Percentiles rank a stretch among this genome's conserved stretches.
phyloP scores from a whole-genome alignment of 2,113 vertebrate species.

The Hippocampus mohnikei region DNA sequence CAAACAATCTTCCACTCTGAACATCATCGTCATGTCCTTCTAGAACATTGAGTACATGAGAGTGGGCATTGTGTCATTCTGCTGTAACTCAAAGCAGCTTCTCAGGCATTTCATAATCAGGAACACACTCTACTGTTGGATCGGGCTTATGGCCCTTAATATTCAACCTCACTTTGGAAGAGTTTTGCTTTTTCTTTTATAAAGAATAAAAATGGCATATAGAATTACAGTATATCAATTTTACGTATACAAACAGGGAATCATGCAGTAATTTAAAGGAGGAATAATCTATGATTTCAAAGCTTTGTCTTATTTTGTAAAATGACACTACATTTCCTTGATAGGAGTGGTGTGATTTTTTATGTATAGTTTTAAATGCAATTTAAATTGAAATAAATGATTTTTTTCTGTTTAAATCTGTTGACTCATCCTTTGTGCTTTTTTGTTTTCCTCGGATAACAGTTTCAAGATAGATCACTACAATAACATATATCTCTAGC shows the following conservation, averaged over 20 bases:
- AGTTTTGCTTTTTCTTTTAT: constrained; percentile 77
- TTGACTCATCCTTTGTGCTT: constrained; percentile 1
- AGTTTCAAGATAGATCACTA: too few species aligned
- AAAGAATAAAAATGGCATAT: constrained; percentile 77
- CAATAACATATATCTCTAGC: too few species aligned
- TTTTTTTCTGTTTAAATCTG: constrained; percentile 63
- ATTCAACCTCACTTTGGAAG: constrained; percentile 52
- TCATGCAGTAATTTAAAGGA: constrained; percentile 76
- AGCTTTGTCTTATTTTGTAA: constrained; percentile 95
- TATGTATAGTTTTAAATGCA: constrained; percentile 80
- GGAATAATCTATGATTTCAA: constrained; percentile 77
- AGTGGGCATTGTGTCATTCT: constrained; percentile 22
- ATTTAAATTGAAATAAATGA: constrained; percentile 79
- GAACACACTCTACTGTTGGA: constrained; percentile 54
- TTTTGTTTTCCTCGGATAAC: background rate
- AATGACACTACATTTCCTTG: constrained; percentile 79
- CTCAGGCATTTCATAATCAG: constrained; percentile 87
- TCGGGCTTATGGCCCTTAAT: constrained; percentile 75
- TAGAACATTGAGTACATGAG: constrained; percentile 20
- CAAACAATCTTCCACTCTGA: constrained; percentile 29
- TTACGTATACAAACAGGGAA: constrained; percentile 64
- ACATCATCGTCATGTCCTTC: background rate
- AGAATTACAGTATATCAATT: constrained; percentile 64
- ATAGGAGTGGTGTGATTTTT: constrained; percentile 79
- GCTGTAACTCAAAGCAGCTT: constrained; percentile 65